These are phyloP conservation scores for Eupithecia dodoneata DNA, from an alignment of 2,888 invertebrate species.

Conservation along the genomic window DNA sequence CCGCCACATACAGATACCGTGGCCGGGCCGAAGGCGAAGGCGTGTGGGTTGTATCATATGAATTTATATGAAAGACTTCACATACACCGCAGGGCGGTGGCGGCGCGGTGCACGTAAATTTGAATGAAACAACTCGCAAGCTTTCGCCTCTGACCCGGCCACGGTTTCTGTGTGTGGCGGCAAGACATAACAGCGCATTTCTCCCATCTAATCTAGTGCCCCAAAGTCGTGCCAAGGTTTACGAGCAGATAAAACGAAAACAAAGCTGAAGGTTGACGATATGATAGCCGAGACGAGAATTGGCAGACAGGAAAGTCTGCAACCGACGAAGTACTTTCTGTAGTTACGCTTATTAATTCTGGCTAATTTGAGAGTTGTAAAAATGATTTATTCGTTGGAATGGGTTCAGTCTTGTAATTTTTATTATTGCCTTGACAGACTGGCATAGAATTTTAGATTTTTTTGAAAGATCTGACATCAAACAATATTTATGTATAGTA, in stretches of 20 bases:
- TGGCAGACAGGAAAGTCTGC: conserved; percentile 40
- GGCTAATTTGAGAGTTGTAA: neutral
- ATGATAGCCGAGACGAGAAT: conserved; percentile 35
- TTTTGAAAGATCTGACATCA: neutral
- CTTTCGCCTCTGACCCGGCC: no score
- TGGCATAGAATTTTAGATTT: neutral
- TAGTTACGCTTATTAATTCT: neutral
- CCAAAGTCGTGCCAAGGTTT: conserved; percentile 40
- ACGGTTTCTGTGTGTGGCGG: no score
- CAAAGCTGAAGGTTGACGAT: conserved; percentile 42
- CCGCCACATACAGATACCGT: no score
- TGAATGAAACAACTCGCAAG: no score
- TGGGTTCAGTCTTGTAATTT: neutral
- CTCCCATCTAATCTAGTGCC: conserved; percentile 19
- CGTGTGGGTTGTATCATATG: no score
- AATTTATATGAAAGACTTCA: no score
- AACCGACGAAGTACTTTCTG: neutral
- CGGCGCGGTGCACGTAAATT: no score
- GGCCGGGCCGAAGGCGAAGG: no score
- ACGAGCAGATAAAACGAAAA: conserved; percentile 39
- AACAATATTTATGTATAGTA: neutral
- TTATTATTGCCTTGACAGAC: neutral
- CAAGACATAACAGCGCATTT: conserved; percentile 3
- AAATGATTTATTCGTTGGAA: neutral
- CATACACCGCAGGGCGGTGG: no score